phyloP scores from a whole-genome alignment of 2,113 vertebrate genomes.

The Sporophila hypoxantha region DNA sequence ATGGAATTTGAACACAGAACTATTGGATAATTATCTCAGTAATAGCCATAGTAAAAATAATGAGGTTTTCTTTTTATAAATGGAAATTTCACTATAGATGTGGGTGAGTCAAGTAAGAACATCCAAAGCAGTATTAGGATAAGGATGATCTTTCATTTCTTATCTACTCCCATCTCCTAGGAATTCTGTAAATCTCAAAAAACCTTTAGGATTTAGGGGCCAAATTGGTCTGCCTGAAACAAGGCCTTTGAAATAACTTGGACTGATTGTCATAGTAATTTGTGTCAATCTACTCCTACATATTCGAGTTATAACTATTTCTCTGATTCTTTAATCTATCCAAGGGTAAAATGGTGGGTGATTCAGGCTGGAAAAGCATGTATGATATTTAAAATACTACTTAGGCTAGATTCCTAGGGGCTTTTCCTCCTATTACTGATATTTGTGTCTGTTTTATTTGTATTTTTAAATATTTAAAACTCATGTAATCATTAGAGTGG shows the following conservation, averaged over 20 bases:
- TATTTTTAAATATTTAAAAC: neutral
- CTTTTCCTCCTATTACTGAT: neutral
- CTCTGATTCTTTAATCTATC: too few relatives aligned
- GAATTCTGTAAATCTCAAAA: neutral
- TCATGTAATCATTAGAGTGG: fast-evolving
- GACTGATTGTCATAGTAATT: neutral
- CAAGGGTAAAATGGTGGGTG: neutral
- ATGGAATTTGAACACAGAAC: neutral
- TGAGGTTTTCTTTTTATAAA: neutral
- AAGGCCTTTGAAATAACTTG: neutral
- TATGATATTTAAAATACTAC: neutral
- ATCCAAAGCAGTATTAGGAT: neutral
- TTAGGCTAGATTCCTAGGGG: neutral
- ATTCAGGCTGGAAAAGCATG: neutral
- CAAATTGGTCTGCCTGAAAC: neutral
- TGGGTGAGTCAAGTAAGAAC: neutral
- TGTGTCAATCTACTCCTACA: neutral
- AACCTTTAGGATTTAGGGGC: neutral
- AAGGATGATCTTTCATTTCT: neutral
- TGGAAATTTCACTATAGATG: fast-evolving
- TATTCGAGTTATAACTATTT: neutral
- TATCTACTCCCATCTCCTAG: neutral
- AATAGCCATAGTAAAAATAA: neutral
- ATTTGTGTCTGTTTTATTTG: neutral
- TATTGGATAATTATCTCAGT: neutral